phyloP scores from a whole-genome alignment of 2,888 invertebrate genomes.

The Eledona agricola region DNA sequence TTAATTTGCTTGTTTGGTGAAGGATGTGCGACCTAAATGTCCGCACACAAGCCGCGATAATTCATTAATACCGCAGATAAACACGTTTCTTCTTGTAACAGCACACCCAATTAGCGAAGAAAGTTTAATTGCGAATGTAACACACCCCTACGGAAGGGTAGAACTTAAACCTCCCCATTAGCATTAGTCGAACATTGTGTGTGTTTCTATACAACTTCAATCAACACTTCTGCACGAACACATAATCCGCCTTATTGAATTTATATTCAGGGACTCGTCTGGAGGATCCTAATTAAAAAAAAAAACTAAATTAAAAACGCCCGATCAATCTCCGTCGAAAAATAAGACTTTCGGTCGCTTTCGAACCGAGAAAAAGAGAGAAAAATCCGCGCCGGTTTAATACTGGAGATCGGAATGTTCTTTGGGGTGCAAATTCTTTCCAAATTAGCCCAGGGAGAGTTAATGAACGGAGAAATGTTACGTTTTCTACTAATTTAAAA shows the following conservation, averaged over 20 bases:
- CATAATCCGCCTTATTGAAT: conserved; percentile 18
- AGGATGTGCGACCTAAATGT: conserved; percentile 42
- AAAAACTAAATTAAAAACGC: conserved; percentile 39
- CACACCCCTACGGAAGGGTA: conserved; percentile 41
- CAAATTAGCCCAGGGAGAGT: conserved; percentile 63
- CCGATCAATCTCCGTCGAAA: conserved; percentile 55
- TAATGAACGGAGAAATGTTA: conserved; percentile 64
- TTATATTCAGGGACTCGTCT: conserved; percentile 12
- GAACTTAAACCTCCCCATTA: conserved; percentile 46
- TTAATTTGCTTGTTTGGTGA: conserved; percentile 36
- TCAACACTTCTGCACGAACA: conserved; percentile 22
- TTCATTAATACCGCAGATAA: conserved; percentile 44
- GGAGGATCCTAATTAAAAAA: conserved; percentile 22
- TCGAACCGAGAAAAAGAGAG: conserved; percentile 48
- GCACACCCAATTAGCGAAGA: conserved; percentile 49
- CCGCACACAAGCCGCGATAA: conserved; percentile 43
- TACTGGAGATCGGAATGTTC: conserved; percentile 60
- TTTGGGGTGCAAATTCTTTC: conserved; percentile 62
- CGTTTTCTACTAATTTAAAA: conserved; percentile 64
- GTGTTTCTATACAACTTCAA: conserved; percentile 27
- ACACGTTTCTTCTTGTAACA: conserved; percentile 44
- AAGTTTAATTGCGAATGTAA: conserved; percentile 45
- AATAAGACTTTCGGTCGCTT: conserved; percentile 44
- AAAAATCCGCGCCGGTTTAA: conserved; percentile 52
- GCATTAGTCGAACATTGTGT: conserved; percentile 47